phyloP scores from a whole-genome alignment of 2,113 vertebrate genomes.

The Rattus norvegicus region DNA sequence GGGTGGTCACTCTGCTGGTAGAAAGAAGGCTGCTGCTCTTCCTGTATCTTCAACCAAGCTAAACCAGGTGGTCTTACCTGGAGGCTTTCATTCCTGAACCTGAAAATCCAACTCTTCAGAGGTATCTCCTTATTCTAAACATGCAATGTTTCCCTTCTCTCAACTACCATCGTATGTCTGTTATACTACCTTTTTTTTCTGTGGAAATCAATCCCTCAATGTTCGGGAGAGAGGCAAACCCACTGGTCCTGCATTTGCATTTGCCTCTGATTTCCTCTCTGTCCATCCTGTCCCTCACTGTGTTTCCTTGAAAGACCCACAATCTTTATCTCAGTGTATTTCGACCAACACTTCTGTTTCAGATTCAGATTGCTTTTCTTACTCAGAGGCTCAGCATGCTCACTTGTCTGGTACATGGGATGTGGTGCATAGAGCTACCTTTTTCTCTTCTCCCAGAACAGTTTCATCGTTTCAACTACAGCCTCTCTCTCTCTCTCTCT shows the following conservation, averaged over 20 bases:
- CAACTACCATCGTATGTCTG: neutral
- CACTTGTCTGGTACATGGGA: neutral
- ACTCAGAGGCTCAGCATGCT: too few species aligned
- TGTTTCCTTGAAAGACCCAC: neutral
- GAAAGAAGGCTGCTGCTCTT: neutral
- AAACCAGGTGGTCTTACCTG: neutral
- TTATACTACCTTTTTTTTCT: neutral
- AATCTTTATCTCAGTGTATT: neutral
- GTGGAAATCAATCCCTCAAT: neutral
- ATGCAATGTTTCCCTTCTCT: too few species aligned
- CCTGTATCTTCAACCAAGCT: accelerated
- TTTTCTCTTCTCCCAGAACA: neutral
- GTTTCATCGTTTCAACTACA: neutral
- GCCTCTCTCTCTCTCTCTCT: neutral
- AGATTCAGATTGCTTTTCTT: neutral
- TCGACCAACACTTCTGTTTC: neutral
- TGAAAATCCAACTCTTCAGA: neutral
- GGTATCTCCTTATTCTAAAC: neutral
- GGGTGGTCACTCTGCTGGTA: too few species aligned
- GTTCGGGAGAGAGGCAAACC: neutral
- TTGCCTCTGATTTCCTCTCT: neutral
- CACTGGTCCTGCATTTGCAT: accelerated
- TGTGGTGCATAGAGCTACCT: neutral
- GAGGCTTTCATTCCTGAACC: neutral
- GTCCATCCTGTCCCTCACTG: accelerated